These are phyloP conservation scores for Sycophila texana DNA, from an alignment of 2,888 invertebrate species.

Conservation along the genomic window DNA sequence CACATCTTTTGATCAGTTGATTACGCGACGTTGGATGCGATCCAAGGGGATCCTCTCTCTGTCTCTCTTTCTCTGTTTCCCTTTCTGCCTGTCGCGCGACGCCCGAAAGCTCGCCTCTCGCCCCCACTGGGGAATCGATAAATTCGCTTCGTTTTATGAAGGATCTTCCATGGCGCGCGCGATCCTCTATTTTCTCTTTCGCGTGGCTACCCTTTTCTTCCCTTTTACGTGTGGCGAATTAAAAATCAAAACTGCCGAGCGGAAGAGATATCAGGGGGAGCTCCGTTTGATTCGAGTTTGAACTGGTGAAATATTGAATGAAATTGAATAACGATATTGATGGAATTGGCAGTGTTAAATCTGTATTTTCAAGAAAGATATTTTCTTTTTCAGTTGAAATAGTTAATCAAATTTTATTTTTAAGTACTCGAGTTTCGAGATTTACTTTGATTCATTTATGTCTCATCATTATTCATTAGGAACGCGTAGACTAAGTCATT, in stretches of 20 bases:
- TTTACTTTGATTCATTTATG: too few species aligned
- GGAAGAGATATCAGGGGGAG: neutral
- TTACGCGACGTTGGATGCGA: conserved; percentile 58
- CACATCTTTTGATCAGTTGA: conserved; percentile 62
- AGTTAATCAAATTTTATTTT: too few species aligned
- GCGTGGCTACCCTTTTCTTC: neutral
- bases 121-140: conserved; percentile 61
- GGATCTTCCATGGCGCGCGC: conserved; percentile 21
- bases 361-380: too few species aligned
- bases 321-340: too few species aligned
- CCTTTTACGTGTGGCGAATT: neutral
- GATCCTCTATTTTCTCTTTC: neutral
- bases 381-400: too few species aligned
- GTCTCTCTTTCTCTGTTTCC: too few species aligned
- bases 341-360: too few species aligned
- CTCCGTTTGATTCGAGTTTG: neutral
- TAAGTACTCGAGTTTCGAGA: too few species aligned
- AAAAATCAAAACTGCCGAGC: neutral
- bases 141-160: conserved; percentile 58
- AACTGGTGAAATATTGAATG: neutral
- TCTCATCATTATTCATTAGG: too few species aligned
- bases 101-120: conserved; percentile 53
- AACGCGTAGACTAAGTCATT: too few species aligned
- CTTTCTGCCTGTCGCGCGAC: conserved; percentile 1
- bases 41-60: conserved; percentile 46